Conservation (phyloP, 1,140 invertebrate species). For the Eulimnadia texana region DNA sequence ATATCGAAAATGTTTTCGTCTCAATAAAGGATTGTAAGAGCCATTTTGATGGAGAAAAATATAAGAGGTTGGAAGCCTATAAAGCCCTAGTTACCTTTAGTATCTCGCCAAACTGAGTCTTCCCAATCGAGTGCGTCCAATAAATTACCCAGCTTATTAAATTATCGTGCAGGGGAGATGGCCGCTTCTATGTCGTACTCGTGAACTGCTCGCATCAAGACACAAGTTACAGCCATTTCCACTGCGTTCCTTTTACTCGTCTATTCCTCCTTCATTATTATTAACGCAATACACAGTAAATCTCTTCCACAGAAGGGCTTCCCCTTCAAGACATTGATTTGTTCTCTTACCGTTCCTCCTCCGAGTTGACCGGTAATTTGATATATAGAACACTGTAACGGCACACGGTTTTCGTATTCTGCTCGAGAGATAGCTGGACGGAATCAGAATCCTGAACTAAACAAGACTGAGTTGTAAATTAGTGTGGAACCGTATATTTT, state of each 20-base stretch:
- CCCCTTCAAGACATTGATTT: background rate
- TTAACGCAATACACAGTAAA: background rate
- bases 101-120: background rate
- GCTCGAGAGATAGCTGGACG: too few relatives aligned
- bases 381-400: too few relatives aligned
- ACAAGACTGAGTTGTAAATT: too few relatives aligned
- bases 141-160: background rate
- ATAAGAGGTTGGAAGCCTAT: too few relatives aligned
- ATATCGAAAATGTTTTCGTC: too few relatives aligned
- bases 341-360: background rate
- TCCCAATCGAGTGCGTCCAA: background rate
- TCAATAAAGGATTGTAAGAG: too few relatives aligned
- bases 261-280: background rate
- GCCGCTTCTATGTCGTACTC: background rate
- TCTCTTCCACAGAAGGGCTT: background rate
- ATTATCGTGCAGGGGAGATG: background rate
- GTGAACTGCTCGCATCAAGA: background rate
- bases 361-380: too few relatives aligned
- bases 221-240: background rate
- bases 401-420: too few relatives aligned
- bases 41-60: too few relatives aligned
- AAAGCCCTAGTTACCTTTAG: background rate
- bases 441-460: too few relatives aligned
- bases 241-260: background rate
- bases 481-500: too few relatives aligned